A percentile compares a stretch with the other conserved stretches of the same genome.
Conservation (phyloP, 2,888 invertebrate species). For the Villa cingulata region DNA sequence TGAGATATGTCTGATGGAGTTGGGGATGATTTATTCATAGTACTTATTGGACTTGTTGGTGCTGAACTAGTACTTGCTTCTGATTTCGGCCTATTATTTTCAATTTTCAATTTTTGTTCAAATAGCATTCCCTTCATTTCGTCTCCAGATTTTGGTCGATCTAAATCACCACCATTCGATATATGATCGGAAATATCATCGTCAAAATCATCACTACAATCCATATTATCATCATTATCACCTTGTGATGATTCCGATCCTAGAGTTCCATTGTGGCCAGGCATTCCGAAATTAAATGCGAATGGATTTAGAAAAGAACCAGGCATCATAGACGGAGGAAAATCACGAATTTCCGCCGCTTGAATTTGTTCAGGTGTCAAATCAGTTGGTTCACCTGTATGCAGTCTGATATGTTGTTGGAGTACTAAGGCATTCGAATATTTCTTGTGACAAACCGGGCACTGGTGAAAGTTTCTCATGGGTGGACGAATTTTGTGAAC, state of each 20-base stretch:
- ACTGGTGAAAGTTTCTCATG: slow-evolving; percentile 85
- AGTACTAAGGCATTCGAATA: slow-evolving; percentile 86
- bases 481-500: slow-evolving; percentile 94
- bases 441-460: slow-evolving; percentile 95
- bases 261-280: slow-evolving; percentile 23
- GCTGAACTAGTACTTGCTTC: slow-evolving; percentile 25
- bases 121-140: slow-evolving; percentile 33
- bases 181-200: slow-evolving; percentile 32
- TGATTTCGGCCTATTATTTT: slow-evolving; percentile 23
- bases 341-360: slow-evolving; percentile 72
- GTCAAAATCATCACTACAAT: slow-evolving; percentile 33
- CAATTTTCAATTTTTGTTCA: slow-evolving; percentile 32
- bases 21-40: slow-evolving; percentile 29
- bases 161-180: slow-evolving; percentile 28
- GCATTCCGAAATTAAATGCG: slow-evolving; percentile 32
- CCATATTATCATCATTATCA: slow-evolving; percentile 34
- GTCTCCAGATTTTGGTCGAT: slow-evolving; percentile 30
- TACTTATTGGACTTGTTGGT: slow-evolving; percentile 26
- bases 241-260: slow-evolving; percentile 35
- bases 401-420: slow-evolving; percentile 90
- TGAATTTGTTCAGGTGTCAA: slow-evolving; percentile 74
- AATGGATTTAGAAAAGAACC: slow-evolving; percentile 35
- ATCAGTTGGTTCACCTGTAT: slow-evolving; percentile 80
- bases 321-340: slow-evolving; percentile 44
- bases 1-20: slow-evolving; percentile 38